These are phyloP conservation scores for Chloropsis cyanopogon DNA, from an alignment of 2,113 vertebrate species.

Conservation along the genomic window DNA sequence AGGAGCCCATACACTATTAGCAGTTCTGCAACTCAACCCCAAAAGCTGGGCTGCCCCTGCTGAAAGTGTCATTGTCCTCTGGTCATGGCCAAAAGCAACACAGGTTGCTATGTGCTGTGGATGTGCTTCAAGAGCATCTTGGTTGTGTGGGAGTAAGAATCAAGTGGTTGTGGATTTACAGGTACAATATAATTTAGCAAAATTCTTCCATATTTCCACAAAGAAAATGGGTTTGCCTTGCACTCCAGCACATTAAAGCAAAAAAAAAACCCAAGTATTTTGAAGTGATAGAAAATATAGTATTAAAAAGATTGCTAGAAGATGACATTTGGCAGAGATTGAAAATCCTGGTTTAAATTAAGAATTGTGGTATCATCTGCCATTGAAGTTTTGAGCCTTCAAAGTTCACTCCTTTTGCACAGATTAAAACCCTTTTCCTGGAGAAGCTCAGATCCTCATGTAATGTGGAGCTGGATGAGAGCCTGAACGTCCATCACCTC, in stretches of 20 bases:
- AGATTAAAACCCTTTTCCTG: background rate
- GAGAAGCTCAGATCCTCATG: background rate
- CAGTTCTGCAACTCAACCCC: background rate
- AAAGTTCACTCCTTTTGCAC: background rate
- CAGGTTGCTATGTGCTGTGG: background rate
- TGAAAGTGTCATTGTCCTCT: background rate
- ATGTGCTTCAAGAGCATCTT: background rate
- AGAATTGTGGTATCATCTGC: background rate
- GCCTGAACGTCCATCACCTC: background rate
- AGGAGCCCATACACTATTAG: accelerated
- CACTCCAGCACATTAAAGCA: background rate
- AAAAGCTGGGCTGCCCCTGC: background rate
- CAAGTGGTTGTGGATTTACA: background rate
- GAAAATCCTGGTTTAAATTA: background rate
- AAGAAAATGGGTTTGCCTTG: background rate
- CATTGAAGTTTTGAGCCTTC: background rate
- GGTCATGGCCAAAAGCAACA: background rate
- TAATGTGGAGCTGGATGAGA: background rate
- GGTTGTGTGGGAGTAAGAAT: background rate
- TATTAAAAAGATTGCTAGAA: background rate
- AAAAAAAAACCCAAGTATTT: background rate
- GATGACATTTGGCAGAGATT: background rate
- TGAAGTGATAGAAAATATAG: background rate
- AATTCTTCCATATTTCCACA: background rate
- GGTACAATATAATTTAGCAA: accelerated